Conservation (phyloP, 2,113 vertebrate genomes). For the Irena cyanogastra region DNA sequence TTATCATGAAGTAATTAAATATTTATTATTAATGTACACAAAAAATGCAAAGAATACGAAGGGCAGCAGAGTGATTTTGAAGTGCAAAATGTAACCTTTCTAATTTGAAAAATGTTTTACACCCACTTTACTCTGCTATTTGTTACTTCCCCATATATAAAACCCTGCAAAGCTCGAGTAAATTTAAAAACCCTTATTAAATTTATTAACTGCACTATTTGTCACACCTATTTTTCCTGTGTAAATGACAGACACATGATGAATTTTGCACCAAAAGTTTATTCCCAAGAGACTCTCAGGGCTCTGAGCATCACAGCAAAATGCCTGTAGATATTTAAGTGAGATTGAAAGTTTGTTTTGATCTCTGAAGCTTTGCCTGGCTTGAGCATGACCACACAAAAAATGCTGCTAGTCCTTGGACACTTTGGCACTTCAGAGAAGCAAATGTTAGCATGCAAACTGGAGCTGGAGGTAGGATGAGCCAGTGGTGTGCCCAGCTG, state of each 20-base stretch:
- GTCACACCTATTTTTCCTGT: not conserved
- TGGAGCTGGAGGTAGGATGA: not conserved
- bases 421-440: not conserved
- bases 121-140: not conserved
- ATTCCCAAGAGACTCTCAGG: not conserved
- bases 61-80: not conserved
- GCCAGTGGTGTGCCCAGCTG: not conserved
- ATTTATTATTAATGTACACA: not conserved
- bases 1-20: not conserved
- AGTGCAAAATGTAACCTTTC: not conserved
- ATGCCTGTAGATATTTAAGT: not conserved
- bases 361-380: not conserved
- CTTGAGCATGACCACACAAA: not conserved
- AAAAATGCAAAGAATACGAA: not conserved
- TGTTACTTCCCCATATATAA: not conserved
- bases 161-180: not conserved
- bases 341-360: not conserved
- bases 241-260: not conserved
- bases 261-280: not conserved
- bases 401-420: not conserved
- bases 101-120: not conserved
- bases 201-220: not conserved
- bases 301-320: not conserved
- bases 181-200: not conserved
- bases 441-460: not conserved